Evolutionary conservation across 2,797 vertebrate genomes (phyloP), one percentile per base, ranked within the genome.

Genomic region (Lithobates sylvaticus): DNA sequence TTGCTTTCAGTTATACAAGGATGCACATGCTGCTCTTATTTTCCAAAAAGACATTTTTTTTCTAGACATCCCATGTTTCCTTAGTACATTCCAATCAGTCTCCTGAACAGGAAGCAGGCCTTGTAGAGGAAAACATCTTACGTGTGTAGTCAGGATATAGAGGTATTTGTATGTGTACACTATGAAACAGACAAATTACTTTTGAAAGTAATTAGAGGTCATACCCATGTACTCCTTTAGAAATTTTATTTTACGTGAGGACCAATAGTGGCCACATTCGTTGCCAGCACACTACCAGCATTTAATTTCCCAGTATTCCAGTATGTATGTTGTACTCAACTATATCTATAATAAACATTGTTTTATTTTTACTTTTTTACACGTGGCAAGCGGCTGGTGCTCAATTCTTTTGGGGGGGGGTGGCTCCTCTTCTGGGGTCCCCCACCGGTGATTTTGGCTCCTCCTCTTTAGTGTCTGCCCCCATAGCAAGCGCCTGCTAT

Each of bases 81-180:
- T 73, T 58, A 12, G 50, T 36, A 82, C 80, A 82, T 82, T 82
- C 80, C 80, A 42, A 64, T 58, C 70, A 42, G 39, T 69, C 70
- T 64, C 70, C 80, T 82, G 80, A 15, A 82, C 79, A 82, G 80
- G 80, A 82, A 64, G 54, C 61, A 36, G 39, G 34, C 39, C n/a
- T 26, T 29, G 50, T 72, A 64, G 27, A 82, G 80, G 80, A 82
- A 82, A 82, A 82, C 69, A 73, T 82, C 80, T 82, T 82, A 61
- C 72, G n/a, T 76, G 47, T 73, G 54, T 61, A 82, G 34, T 82
- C 80, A 82, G 70, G 70, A 73, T 82, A 34, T 18, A 27, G 1
- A 3, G 26, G 42, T 71, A 81, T 71, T 81, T 27, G 21, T 23
- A 71, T 54, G 29, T 81, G 50, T 39, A 61, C 47, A 61, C 13